phyloP scores from a whole-genome alignment of 37 sponge, comb jelly and placozoan genomes.

The Tethya wilhelma region DNA sequence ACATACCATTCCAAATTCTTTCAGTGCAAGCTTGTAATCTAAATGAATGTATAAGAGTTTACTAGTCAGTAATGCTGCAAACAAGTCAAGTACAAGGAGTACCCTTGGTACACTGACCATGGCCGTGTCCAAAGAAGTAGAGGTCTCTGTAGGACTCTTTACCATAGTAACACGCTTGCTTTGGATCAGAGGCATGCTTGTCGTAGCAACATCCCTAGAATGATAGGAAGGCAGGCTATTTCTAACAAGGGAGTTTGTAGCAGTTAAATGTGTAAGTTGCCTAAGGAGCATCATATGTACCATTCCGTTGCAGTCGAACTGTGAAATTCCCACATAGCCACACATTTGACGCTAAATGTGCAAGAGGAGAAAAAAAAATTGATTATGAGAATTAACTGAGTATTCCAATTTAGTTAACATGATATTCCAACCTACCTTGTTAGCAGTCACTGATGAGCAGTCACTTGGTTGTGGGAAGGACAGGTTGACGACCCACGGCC shows the following conservation, averaged over 20 bases:
- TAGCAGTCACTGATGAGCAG: slow-evolving; percentile 19
- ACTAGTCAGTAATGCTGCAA: too few species aligned
- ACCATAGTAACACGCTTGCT: slow-evolving; percentile 57
- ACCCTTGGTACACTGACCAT: slow-evolving; percentile 14
- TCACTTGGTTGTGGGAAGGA: slow-evolving; percentile 21
- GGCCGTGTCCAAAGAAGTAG: slow-evolving; percentile 85
- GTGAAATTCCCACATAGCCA: slow-evolving; percentile 43
- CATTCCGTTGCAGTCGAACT: slow-evolving; percentile 59
- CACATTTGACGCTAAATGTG: slow-evolving; percentile 18
- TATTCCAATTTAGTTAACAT: background rate
- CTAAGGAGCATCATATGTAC: too few species aligned
- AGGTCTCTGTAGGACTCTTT: slow-evolving; percentile 41
- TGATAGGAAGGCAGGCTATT: too few species aligned
- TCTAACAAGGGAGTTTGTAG: background rate
- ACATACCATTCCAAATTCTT: slow-evolving; percentile 63
- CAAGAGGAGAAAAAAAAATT: background rate
- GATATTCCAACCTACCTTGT: slow-evolving; percentile 8
- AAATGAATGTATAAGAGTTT: too few species aligned
- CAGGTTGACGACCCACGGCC: slow-evolving; percentile 70
- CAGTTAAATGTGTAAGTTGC: too few species aligned
- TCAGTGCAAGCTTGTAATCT: slow-evolving; percentile 72
- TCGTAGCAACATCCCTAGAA: slow-evolving; percentile 67
- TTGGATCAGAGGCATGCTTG: background rate
- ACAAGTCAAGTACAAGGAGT: too few species aligned
- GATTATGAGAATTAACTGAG: background rate